Evolutionary conservation across 2,888 invertebrate species (phyloP).

Genomic region (Drosophila neutralis): DNA sequence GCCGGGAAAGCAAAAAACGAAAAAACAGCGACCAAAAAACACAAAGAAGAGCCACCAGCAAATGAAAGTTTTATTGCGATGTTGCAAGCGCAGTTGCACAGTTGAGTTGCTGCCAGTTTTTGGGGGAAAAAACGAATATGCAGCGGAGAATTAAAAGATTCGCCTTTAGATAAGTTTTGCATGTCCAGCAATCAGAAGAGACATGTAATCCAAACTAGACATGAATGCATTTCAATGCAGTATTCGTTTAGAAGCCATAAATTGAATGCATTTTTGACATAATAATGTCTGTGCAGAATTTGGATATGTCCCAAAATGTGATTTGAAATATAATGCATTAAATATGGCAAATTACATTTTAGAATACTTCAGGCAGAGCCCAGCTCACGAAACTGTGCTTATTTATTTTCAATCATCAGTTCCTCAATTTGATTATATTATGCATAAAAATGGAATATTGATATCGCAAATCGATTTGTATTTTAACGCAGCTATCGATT

Average conservation of each 20-base stretch:
- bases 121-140: slow-evolving; percentile 16
- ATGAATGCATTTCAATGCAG: not conserved
- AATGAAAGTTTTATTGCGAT: slow-evolving; percentile 39
- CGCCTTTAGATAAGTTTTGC: slow-evolving; percentile 15
- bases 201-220: slow-evolving; percentile 11
- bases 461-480: not conserved
- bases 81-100: slow-evolving; percentile 56
- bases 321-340: not conserved
- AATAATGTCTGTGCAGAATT: not conserved
- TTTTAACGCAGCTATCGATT: not conserved
- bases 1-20: not conserved
- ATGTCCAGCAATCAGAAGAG: slow-evolving; percentile 11
- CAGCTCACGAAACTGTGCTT: not conserved
- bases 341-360: not conserved
- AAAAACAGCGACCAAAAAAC: slow-evolving; percentile 13
- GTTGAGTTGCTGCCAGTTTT: slow-evolving; percentile 17
- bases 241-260: not conserved
- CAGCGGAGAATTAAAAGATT: slow-evolving; percentile 3
- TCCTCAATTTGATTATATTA: not conserved
- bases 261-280: not conserved
- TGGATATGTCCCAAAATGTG: not conserved
- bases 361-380: not conserved
- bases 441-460: not conserved
- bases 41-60: slow-evolving; percentile 9
- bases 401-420: not conserved